These are phyloP conservation scores for Chionodraco myersi DNA, from an alignment of 2,113 vertebrate species.

Conservation along the genomic window DNA sequence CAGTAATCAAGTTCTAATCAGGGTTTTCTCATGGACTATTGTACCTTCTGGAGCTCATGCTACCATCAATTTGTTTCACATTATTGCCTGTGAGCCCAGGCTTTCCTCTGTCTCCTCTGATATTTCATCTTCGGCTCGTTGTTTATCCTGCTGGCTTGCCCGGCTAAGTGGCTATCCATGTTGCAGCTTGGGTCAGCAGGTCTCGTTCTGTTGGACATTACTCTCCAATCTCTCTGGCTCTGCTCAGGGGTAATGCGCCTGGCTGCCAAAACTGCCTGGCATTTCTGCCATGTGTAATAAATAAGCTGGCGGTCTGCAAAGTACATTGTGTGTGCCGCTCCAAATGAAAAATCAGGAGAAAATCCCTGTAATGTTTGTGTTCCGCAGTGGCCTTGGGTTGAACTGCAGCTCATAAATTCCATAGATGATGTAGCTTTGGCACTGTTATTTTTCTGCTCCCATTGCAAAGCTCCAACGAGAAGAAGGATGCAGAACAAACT, in stretches of 20 bases:
- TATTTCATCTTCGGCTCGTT: conserved; percentile 61
- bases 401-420: conserved; percentile 84
- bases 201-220: conserved; percentile 73
- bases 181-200: conserved; percentile 75
- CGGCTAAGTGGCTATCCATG: conserved; percentile 70
- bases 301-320: conserved; percentile 78
- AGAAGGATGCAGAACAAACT: conserved; percentile 56
- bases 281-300: conserved; percentile 84
- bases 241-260: conserved; percentile 78
- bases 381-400: conserved; percentile 81
- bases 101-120: conserved; percentile 47
- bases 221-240: conserved; percentile 75
- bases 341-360: conserved; percentile 82
- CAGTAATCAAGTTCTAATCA: conserved; percentile 47
- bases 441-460: conserved; percentile 76
- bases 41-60: conserved; percentile 48
- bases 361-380: conserved; percentile 83
- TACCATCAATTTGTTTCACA: conserved; percentile 57
- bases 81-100: conserved; percentile 62
- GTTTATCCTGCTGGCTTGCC: conserved; percentile 59
- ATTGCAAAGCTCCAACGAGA: conserved; percentile 64
- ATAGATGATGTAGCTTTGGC: conserved; percentile 83
- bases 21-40: conserved; percentile 51
- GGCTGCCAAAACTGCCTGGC: conserved; percentile 78
- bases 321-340: conserved; percentile 75